Conservation (phyloP, 2,888 invertebrate genomes). For the Thera britannica region DNA sequence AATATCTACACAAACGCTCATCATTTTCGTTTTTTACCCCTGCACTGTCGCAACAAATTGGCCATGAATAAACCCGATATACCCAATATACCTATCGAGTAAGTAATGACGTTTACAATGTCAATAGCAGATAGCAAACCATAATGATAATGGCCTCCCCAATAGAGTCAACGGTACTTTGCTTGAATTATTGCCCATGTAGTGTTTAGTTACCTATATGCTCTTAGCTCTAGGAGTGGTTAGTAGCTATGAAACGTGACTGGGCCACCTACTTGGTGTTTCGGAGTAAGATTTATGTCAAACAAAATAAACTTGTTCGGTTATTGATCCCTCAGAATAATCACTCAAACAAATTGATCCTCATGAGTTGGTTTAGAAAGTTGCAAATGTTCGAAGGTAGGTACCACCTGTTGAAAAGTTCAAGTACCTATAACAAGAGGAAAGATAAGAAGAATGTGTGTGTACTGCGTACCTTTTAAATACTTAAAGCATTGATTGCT, state of each 20-base stretch:
- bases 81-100: conserved; percentile 33
- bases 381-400: too few relatives aligned
- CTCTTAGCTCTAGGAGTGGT: conserved; percentile 25
- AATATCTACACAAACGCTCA: too few relatives aligned
- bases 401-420: too few relatives aligned
- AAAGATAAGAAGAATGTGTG: neutral
- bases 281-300: conserved; percentile 24
- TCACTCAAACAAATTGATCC: neutral
- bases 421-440: too few relatives aligned
- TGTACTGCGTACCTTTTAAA: too few relatives aligned
- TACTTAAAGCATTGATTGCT: too few relatives aligned
- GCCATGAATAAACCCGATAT: conserved; percentile 33
- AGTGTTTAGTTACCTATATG: conserved; percentile 36
- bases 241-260: conserved; percentile 31
- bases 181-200: conserved; percentile 55
- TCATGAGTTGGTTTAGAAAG: neutral
- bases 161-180: conserved; percentile 61
- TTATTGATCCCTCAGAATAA: neutral
- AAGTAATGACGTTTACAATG: conserved; percentile 52
- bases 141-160: conserved; percentile 60
- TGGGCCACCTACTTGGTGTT: conserved; percentile 25
- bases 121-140: conserved; percentile 57
- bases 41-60: conserved; percentile 42
- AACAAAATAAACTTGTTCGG: conserved; percentile 5
- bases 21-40: conserved; percentile 36